Conservation (phyloP, 2,888 invertebrate species). For the Rambutsinella grinnellia region DNA sequence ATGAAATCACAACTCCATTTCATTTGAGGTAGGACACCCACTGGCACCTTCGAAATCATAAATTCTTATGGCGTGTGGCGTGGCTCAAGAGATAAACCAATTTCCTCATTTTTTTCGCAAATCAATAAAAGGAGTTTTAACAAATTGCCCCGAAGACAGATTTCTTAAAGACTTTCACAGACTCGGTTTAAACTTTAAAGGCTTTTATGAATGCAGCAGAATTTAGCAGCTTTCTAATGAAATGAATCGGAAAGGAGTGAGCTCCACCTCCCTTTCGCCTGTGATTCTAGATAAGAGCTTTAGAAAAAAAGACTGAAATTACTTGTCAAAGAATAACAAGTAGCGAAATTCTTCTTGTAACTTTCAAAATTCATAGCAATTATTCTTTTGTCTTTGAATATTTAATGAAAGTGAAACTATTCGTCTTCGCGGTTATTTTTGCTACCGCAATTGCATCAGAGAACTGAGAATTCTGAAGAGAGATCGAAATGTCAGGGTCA, state of each 20-base stretch:
- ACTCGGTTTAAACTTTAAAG: background rate
- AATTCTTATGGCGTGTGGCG: background rate
- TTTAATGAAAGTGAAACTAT: too few species aligned
- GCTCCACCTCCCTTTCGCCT: too few species aligned
- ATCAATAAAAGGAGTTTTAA: background rate
- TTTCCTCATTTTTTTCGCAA: background rate
- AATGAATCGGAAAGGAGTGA: background rate
- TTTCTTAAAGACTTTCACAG: conserved; percentile 3
- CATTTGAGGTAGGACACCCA: conserved; percentile 24
- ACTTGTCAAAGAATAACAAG: too few species aligned
- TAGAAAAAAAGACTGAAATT: too few species aligned
- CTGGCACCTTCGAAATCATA: conserved; percentile 20
- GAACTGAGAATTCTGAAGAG: conserved; percentile 7
- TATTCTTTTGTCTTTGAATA: too few species aligned
- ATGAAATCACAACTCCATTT: background rate
- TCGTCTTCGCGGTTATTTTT: too few species aligned
- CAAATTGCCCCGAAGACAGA: background rate
- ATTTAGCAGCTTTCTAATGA: conserved; percentile 15
- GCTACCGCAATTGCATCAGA: too few species aligned
- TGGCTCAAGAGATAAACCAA: background rate
- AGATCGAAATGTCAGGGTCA: conserved; percentile 42
- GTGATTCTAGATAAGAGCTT: too few species aligned
- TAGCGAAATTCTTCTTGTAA: too few species aligned
- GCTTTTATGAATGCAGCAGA: background rate
- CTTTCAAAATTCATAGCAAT: too few species aligned